Evolutionary conservation across 2,113 vertebrate genomes (phyloP).

Genomic region (Trematomus loennbergii): DNA sequence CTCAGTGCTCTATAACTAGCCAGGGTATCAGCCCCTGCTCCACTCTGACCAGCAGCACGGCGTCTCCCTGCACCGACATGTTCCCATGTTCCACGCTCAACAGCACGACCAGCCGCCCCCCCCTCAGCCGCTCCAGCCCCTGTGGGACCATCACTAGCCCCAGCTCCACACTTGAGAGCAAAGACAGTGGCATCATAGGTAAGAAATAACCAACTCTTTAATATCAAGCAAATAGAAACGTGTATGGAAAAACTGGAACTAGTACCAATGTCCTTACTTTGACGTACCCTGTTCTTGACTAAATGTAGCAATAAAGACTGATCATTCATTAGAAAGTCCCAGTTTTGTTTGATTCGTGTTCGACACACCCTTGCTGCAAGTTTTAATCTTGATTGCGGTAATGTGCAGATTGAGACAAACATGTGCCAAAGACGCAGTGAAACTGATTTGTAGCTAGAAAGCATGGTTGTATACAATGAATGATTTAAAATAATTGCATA

Average conservation of each 20-base stretch:
- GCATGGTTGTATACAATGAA: background rate
- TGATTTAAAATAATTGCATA: background rate
- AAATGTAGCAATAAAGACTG: background rate
- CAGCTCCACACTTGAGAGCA: slow-evolving; percentile 99
- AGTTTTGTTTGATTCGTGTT: background rate
- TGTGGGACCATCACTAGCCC: slow-evolving; percentile 96
- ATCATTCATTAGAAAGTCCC: background rate
- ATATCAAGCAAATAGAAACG: background rate
- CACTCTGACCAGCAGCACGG: slow-evolving; percentile 96
- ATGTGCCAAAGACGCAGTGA: background rate
- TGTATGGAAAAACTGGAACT: background rate
- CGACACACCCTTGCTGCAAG: background rate
- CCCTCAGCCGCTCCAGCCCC: slow-evolving; percentile 88
- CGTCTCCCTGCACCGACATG: slow-evolving; percentile 94
- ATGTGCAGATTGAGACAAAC: background rate
- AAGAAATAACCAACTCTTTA: slow-evolving; percentile 59
- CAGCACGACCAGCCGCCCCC: slow-evolving; percentile 88
- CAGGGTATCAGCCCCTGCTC: slow-evolving; percentile 95
- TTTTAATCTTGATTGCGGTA: background rate
- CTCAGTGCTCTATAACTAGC: slow-evolving; percentile 86
- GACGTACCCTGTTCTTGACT: background rate
- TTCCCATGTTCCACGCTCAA: slow-evolving; percentile 98
- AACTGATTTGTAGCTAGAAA: too few relatives aligned
- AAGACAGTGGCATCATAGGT: slow-evolving; percentile 99
- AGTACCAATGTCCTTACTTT: background rate